These are phyloP conservation scores for Pollicipes pollicipes DNA, from an alignment of 1,140 invertebrate species.

Conservation along the genomic window DNA sequence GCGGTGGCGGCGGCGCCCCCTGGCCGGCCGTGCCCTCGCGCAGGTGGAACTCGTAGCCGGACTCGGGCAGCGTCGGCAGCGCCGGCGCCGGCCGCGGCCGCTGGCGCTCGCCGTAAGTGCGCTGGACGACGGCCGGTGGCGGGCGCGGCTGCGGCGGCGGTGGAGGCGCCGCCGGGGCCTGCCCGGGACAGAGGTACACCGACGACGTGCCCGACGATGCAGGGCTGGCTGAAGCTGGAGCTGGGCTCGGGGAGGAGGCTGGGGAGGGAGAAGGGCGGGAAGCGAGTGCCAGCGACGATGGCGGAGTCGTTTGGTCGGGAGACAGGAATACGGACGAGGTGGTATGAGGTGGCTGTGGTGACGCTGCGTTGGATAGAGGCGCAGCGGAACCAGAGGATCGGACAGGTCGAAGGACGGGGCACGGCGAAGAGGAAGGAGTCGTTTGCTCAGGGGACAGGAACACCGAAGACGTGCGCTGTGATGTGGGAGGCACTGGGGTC, in stretches of 20 bases:
- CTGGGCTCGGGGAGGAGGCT: not conserved
- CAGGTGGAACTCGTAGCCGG: slow-evolving; percentile 10
- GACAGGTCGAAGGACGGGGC: not conserved
- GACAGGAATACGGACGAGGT: no score
- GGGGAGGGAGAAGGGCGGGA: not conserved
- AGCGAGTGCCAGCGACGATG: not conserved
- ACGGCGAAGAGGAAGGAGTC: not conserved
- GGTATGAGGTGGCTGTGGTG: not conserved
- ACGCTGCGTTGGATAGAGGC: not conserved
- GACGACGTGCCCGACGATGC: no score
- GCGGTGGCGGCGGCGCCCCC: no score
- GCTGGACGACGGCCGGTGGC: not conserved
- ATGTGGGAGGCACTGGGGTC: not conserved
- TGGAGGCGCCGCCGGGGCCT: not conserved
- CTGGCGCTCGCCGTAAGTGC: not conserved
- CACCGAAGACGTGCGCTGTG: not conserved
- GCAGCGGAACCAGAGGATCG: no score
- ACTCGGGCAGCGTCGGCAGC: not conserved
- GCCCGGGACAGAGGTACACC: no score
- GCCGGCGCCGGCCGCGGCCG: no score
- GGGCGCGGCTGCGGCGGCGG: no score
- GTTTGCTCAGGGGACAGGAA: not conserved
- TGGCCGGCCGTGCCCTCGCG: slow-evolving; percentile 22
- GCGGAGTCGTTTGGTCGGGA: no score
- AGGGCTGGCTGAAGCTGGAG: not conserved